Percentiles rank a stretch among this genome's conserved stretches.
These are phyloP conservation scores for Ichneumoninae sp. DNA, from an alignment of 2,888 invertebrate genomes.

Conservation along the genomic window DNA sequence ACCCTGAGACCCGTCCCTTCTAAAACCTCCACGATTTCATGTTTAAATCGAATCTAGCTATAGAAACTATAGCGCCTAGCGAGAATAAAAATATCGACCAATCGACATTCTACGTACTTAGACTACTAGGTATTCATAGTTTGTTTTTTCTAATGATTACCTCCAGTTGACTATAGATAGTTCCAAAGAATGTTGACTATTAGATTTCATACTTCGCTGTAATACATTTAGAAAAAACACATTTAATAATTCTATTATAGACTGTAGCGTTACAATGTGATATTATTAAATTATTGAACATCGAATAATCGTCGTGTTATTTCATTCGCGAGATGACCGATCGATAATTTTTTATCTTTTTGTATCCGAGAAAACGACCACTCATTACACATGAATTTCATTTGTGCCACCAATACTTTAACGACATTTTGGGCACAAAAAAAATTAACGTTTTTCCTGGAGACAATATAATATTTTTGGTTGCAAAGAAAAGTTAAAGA, in stretches of 20 bases:
- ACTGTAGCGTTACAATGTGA: conserved; percentile 61
- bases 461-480: not conserved
- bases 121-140: conserved; percentile 34
- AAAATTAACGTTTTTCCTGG: not conserved
- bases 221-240: conserved; percentile 44
- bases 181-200: conserved; percentile 34
- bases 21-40: conserved; percentile 10
- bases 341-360: not conserved
- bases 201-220: conserved; percentile 62
- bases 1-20: not conserved
- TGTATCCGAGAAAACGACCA: conserved; percentile 8
- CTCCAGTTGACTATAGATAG: conserved; percentile 18
- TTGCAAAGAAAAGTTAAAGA: not conserved
- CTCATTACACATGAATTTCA: no score
- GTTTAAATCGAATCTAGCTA: conserved; percentile 25
- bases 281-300: conserved; percentile 64
- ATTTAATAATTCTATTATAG: conserved; percentile 54
- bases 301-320: conserved; percentile 11
- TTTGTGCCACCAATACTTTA: not conserved
- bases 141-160: conserved; percentile 33
- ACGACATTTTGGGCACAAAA: not conserved
- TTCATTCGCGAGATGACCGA: not conserved
- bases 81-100: conserved; percentile 43
- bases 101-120: conserved; percentile 49
- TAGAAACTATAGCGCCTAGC: conserved; percentile 25